Evolutionary conservation across 2,113 vertebrate species (phyloP), one percentile per base, ranked within the genome.

Genomic region (Gadus macrocephalus): DNA sequence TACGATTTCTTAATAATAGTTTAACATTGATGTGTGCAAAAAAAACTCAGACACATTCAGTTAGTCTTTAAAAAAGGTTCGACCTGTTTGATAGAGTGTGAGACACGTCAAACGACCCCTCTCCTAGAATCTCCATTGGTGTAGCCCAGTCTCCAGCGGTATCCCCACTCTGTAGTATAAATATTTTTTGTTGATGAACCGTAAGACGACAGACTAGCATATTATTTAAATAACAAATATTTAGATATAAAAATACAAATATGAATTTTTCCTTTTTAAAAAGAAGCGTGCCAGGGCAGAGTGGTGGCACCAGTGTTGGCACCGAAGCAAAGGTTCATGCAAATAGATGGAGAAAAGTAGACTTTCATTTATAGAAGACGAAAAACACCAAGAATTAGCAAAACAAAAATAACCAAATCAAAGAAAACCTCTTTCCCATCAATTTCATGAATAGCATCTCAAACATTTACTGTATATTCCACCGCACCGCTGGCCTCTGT

Each of bases 211-310:
- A 91, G 85, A 94, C 92, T 89, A 95, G 93, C 93, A 94, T 93
- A 93, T 94, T 78, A 88, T 92, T 94, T 92, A 91, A 91, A 91
- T 96, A 94, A 95, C 94, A 96, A 95, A 95, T 93, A 95, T 94
- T 94, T 91, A 92, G 92, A 95, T 96, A 95, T 95, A 96, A 96
- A 96, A 95, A 96, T 96, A 95, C 94, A 96, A 95, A 95, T 95
- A 93, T 94, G 92, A 94, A 83, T 93, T 93, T 90, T 93, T 69
- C 42, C 22, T 15, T 17, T 85, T 94, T 95, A 95, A 95, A 95
- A 95, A 96, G 92, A 95, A 96, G 90, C 92, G 91, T 94, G 93
- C 93, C 88, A 86, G 90, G 91, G 89, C 90, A 91, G 90, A 87
- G 87, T 89, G 89, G 86, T 78, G 91, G 91, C 91, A 93, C 92